A percentile compares a stretch with the other conserved stretches of the same genome.
These are phyloP conservation scores for Paedocypris micromegethes DNA, from an alignment of 2,797 vertebrate genomes.

Conservation along the genomic window DNA sequence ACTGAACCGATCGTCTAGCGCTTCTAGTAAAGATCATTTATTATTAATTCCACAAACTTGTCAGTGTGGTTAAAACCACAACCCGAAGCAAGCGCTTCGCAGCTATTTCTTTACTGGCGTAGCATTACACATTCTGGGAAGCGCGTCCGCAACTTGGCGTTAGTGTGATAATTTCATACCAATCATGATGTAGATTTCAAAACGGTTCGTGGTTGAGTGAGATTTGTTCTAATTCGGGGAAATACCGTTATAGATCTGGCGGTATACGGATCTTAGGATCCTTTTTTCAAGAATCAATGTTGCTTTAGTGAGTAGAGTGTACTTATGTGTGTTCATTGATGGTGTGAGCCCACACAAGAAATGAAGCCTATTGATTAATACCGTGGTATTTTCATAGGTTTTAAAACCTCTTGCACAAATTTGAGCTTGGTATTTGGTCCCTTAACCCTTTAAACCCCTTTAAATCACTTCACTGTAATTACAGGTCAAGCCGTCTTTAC, in stretches of 20 bases:
- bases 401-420: constrained; percentile 12
- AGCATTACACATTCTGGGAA: too few species aligned
- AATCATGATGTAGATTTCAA: too few species aligned
- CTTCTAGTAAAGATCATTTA: too few species aligned
- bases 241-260: too few species aligned
- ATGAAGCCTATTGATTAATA: constrained; percentile 17
- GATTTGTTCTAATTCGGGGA: too few species aligned
- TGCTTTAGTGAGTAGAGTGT: neutral
- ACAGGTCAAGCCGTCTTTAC: constrained; percentile 29
- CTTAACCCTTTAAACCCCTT: constrained; percentile 18
- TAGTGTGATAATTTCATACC: too few species aligned
- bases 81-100: neutral
- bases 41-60: neutral
- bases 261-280: too few species aligned
- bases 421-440: constrained; percentile 1
- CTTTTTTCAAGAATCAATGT: too few species aligned
- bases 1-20: too few species aligned
- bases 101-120: too few species aligned
- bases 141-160: too few species aligned
- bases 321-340: neutral
- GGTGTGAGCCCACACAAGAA: constrained; percentile 9
- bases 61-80: constrained; percentile 24
- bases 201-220: too few species aligned
- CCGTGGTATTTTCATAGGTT: constrained; percentile 26
- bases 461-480: constrained; percentile 31